These are phyloP conservation scores for Lipophrys pholis DNA, from an alignment of 2,113 vertebrate genomes.

Conservation along the genomic window DNA sequence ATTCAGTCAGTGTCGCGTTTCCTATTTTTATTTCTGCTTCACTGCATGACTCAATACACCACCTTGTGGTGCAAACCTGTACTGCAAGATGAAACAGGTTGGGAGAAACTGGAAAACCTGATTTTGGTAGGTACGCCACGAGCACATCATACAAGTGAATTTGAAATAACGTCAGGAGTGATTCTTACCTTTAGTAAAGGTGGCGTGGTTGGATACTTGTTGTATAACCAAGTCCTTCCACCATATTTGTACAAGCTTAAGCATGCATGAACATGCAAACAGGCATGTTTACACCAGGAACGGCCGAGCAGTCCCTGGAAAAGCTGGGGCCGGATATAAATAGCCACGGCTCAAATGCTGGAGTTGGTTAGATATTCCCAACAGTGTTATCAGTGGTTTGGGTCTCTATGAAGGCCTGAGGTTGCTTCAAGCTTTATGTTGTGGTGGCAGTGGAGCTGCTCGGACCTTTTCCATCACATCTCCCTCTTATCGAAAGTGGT, in stretches of 20 bases:
- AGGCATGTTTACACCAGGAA: slow-evolving; percentile 6
- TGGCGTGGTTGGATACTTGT: background rate
- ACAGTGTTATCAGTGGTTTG: slow-evolving; percentile 50
- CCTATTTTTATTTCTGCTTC: no score
- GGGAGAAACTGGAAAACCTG: no score
- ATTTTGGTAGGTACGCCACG: no score
- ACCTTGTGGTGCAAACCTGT: no score
- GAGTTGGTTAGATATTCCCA: slow-evolving; percentile 51
- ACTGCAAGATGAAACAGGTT: no score
- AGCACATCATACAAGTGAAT: no score
- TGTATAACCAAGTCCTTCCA: slow-evolving; percentile 1
- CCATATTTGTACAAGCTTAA: background rate
- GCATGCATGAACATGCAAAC: background rate
- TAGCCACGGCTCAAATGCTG: slow-evolving; percentile 23
- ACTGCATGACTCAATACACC: no score
- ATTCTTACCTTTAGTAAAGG: no score
- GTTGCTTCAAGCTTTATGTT: slow-evolving; percentile 55
- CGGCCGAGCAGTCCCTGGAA: slow-evolving; percentile 30
- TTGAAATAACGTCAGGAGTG: no score
- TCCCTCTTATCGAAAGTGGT: slow-evolving; percentile 13
- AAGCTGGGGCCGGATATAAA: slow-evolving; percentile 46
- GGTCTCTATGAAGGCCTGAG: slow-evolving; percentile 51
- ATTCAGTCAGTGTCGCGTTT: no score
- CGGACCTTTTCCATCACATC: slow-evolving; percentile 28
- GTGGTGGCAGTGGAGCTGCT: slow-evolving; percentile 47